Conservation (phyloP, 2,113 vertebrate species). For the Neopipo cinnamomea region DNA sequence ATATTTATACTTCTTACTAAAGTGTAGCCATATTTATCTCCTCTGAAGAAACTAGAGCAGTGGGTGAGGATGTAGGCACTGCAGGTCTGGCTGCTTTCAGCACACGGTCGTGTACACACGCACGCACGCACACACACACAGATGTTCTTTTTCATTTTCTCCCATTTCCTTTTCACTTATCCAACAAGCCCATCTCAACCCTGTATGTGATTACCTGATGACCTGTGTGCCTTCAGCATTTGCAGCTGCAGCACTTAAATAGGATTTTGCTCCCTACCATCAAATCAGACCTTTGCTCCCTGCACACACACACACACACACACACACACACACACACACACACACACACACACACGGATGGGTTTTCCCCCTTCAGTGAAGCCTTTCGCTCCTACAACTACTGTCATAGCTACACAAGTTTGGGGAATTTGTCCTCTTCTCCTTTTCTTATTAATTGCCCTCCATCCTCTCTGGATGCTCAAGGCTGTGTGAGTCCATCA, state of each 20-base stretch:
- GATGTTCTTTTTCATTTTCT: constrained; percentile 18
- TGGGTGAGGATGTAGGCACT: neutral
- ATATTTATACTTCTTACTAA: neutral
- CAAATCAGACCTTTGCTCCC: neutral
- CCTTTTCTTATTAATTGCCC: neutral
- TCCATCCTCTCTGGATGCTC: neutral
- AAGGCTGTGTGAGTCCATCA: neutral
- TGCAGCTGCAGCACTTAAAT: neutral
- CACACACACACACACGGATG: neutral
- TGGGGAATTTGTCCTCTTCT: neutral
- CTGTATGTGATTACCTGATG: neutral
- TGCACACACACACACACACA: neutral
- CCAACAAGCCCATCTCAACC: neutral
- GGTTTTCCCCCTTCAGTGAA: neutral
- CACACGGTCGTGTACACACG: fast-evolving
- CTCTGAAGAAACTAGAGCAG: neutral
- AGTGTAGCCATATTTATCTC: neutral
- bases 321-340: neutral
- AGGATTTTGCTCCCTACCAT: neutral
- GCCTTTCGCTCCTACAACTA: neutral
- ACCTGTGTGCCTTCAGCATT: neutral
- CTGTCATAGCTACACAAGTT: neutral
- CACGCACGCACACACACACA: neutral
- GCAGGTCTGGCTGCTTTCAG: neutral
- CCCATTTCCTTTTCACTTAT: neutral